Evolutionary conservation across 1,140 invertebrate genomes (phyloP).

Genomic region (Laupala kohalensis): DNA sequence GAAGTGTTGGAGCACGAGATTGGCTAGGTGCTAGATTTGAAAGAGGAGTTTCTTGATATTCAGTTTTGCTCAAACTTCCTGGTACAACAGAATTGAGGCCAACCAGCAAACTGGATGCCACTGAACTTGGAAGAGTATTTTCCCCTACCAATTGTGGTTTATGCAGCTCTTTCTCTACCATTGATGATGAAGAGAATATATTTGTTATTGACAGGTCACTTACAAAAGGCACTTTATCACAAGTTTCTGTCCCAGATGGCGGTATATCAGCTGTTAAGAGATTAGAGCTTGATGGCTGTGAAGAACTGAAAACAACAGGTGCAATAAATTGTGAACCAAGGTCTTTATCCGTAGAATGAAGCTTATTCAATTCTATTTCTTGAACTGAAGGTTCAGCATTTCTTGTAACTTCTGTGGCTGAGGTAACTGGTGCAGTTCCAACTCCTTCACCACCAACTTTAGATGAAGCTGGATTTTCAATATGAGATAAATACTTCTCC

Average conservation of each 20-base stretch:
- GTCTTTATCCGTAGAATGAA: background rate
- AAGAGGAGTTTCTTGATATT: background rate
- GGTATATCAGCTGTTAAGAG: background rate
- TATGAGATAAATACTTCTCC: slow-evolving; percentile 43
- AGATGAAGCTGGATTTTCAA: slow-evolving; percentile 22
- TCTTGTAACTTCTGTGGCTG: background rate
- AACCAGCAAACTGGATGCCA: background rate
- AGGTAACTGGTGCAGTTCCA: background rate
- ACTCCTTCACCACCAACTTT: background rate
- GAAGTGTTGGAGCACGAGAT: background rate
- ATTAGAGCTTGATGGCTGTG: background rate
- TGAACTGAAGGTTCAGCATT: background rate
- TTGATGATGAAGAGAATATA: background rate
- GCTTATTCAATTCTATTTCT: background rate
- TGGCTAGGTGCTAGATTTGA: background rate
- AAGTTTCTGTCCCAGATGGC: background rate
- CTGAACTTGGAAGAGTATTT: background rate
- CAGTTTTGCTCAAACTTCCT: background rate
- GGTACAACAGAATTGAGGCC: background rate
- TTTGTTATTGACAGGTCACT: background rate
- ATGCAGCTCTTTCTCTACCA: background rate
- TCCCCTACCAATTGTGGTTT: background rate
- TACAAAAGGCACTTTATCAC: background rate
- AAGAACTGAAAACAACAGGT: background rate
- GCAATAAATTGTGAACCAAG: background rate